Percentiles rank a stretch among this genome's conserved stretches.
Evolutionary conservation across 2,113 vertebrate genomes (phyloP).

Genomic region (Tragelaphus buxtoni): DNA sequence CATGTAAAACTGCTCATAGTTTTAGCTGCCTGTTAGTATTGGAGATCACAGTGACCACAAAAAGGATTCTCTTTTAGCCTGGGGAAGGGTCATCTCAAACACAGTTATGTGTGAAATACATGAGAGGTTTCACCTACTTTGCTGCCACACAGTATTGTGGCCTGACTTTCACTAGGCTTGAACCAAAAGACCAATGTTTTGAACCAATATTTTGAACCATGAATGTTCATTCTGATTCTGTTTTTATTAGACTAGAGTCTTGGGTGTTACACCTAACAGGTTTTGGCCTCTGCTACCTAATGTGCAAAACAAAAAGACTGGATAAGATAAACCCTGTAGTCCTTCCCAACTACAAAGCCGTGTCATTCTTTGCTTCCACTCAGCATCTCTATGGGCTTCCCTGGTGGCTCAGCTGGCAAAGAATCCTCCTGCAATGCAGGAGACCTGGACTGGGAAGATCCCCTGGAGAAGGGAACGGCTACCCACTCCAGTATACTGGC

Average conservation of each 20-base stretch:
- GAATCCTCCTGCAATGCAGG: not conserved
- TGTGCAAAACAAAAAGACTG: not conserved
- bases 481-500: too few relatives aligned
- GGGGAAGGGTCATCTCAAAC: not conserved
- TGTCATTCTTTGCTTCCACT: not conserved
- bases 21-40: not conserved
- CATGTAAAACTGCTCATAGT: not conserved
- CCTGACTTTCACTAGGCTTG: not conserved
- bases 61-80: not conserved
- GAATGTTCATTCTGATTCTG: not conserved
- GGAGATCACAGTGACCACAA: not conserved
- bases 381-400: not conserved
- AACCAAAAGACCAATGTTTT: not conserved
- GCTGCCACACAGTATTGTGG: too few relatives aligned
- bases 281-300: not conserved
- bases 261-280: not conserved
- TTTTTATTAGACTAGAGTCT: not conserved
- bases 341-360: not conserved
- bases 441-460: not conserved
- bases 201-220: not conserved
- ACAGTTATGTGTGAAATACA: not conserved
- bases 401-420: not conserved
- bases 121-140: not conserved
- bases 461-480: not conserved
- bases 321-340: not conserved